Percentiles rank a stretch among this genome's conserved stretches.
phyloP scores from a whole-genome alignment of 2,113 vertebrate genomes.

The Bucco capensis region DNA sequence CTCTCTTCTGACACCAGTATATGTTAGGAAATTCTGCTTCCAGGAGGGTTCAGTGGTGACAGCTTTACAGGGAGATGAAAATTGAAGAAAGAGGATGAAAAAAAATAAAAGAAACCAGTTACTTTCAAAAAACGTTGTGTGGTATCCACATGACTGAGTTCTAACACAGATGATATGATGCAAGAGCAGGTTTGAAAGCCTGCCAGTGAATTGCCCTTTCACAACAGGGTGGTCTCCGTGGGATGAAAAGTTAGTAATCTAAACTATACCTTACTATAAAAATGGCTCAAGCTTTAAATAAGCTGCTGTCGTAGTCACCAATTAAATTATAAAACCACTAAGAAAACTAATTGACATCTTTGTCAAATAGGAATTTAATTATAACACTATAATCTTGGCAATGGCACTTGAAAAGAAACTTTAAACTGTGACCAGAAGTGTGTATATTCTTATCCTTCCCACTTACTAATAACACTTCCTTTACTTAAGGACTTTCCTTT shows the following conservation, averaged over 20 bases:
- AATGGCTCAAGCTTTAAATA: conserved; percentile 34
- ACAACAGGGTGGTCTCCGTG: background rate
- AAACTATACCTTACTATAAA: conserved; percentile 50
- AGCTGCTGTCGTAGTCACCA: conserved; percentile 44
- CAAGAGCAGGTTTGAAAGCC: background rate
- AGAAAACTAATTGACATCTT: conserved; percentile 54
- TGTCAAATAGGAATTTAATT: conserved; percentile 61
- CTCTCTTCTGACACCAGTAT: background rate
- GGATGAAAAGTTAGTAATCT: conserved; percentile 30
- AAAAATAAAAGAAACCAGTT: background rate
- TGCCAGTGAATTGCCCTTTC: conserved; percentile 38
- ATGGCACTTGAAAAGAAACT: conserved; percentile 43
- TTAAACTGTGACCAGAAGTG: conserved; percentile 32
- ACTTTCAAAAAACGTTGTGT: background rate
- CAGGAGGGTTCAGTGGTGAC: background rate
- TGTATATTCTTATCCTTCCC: conserved; percentile 24
- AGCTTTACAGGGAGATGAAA: background rate
- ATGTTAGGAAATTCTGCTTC: background rate
- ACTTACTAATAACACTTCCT: conserved; percentile 19
- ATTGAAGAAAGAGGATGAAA: background rate
- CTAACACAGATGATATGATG: background rate
- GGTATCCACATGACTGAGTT: background rate
- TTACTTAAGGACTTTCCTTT: conserved; percentile 41
- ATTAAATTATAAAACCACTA: conserved; percentile 60
- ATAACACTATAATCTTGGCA: conserved; percentile 58